phyloP scores from a whole-genome alignment of 2,888 invertebrate species.

The Eumacrocentrus americanus region DNA sequence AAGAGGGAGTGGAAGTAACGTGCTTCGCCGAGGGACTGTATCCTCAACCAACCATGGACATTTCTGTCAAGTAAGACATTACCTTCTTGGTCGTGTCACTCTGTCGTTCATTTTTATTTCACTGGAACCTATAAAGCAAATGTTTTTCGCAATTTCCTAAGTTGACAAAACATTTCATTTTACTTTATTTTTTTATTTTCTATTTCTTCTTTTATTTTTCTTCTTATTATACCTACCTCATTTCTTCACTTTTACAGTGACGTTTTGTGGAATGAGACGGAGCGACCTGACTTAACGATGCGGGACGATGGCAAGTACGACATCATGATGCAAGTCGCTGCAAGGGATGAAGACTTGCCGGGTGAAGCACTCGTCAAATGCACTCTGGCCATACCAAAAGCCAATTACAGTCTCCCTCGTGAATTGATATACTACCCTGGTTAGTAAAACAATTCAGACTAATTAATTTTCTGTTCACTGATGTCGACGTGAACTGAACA shows the following conservation, averaged over 20 bases:
- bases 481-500: too few relatives aligned
- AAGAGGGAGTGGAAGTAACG: slow-evolving; percentile 53
- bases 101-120: neutral
- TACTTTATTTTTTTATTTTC: neutral
- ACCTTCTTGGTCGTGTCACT: neutral
- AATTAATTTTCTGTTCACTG: too few relatives aligned
- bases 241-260: slow-evolving; percentile 41
- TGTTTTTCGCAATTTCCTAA: neutral
- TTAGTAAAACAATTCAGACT: slow-evolving; percentile 43
- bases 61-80: slow-evolving; percentile 55
- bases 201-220: neutral
- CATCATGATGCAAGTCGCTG: slow-evolving; percentile 50
- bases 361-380: slow-evolving; percentile 52
- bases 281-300: slow-evolving; percentile 45
- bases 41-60: slow-evolving; percentile 55
- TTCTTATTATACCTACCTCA: neutral
- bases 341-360: slow-evolving; percentile 49
- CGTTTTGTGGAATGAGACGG: slow-evolving; percentile 38
- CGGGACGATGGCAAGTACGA: slow-evolving; percentile 49
- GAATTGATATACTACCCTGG: slow-evolving; percentile 53
- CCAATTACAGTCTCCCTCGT: slow-evolving; percentile 51
- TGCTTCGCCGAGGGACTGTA: slow-evolving; percentile 54
- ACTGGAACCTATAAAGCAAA: neutral
- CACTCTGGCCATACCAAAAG: slow-evolving; percentile 52
- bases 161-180: neutral